Percentiles rank a stretch among this genome's conserved stretches.
Evolutionary conservation across 2,113 vertebrate species (phyloP).

Genomic region (Dunckerocampus dactyliophorus): DNA sequence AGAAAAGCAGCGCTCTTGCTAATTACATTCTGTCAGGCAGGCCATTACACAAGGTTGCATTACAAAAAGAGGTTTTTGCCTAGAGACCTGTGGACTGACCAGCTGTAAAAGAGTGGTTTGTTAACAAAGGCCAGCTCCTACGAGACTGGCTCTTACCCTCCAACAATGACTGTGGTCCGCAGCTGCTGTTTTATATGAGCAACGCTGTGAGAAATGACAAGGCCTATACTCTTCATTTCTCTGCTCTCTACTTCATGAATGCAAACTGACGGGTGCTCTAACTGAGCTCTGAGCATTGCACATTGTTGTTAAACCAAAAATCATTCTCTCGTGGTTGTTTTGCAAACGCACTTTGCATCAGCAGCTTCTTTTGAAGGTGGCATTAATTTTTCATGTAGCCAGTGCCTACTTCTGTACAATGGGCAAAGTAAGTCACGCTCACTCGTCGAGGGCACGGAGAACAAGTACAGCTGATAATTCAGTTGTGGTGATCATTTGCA

Average conservation of each 20-base stretch:
- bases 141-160: conserved; percentile 34
- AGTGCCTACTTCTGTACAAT: too few species aligned
- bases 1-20: conserved; percentile 60
- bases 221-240: conserved; percentile 10
- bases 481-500: too few species aligned
- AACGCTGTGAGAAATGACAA: conserved; percentile 20
- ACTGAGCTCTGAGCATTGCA: conserved; percentile 4
- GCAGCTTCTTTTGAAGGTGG: not conserved
- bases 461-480: too few species aligned
- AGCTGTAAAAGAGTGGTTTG: conserved; percentile 62
- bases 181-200: conserved; percentile 33
- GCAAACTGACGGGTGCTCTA: conserved; percentile 16
- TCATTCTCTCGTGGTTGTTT: not conserved
- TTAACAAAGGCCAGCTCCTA: conserved; percentile 53
- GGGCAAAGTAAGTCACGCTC: too few species aligned
- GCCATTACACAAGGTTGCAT: conserved; percentile 64
- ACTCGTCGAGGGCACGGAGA: not conserved
- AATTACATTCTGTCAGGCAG: conserved; percentile 69
- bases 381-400: too few species aligned
- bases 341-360: not conserved
- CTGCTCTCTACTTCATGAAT: not conserved
- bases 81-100: conserved; percentile 58
- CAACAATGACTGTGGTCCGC: conserved; percentile 22
- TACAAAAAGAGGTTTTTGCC: conserved; percentile 62
- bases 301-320: conserved; percentile 14